Percentiles rank a stretch among this genome's conserved stretches.
Conservation (phyloP, 2,888 invertebrate genomes). For the Rotaria magnacalcarata region DNA sequence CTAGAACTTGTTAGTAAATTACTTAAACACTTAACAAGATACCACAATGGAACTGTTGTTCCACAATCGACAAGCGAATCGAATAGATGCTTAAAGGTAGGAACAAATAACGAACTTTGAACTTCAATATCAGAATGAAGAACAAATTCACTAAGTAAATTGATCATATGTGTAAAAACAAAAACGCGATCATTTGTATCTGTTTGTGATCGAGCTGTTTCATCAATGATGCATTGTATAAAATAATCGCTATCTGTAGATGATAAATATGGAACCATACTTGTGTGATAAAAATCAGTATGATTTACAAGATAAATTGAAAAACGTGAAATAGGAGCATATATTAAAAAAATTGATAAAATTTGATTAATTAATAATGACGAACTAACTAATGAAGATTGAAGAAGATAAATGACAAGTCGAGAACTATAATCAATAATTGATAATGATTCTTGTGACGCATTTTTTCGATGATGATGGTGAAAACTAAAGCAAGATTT, state of each 20-base stretch:
- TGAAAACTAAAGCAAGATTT: not conserved
- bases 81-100: not conserved
- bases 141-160: conserved; percentile 13
- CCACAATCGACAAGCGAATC: not conserved
- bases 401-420: not conserved
- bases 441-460: not conserved
- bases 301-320: conserved; percentile 6
- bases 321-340: not conserved
- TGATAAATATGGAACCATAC: not conserved
- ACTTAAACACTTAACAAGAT: conserved; percentile 12
- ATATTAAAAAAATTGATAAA: not conserved
- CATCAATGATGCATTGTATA: conserved; percentile 13
- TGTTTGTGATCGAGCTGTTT: conserved; percentile 34
- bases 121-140: not conserved
- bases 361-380: conserved; percentile 17
- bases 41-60: conserved; percentile 4
- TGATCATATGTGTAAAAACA: conserved; percentile 11
- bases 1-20: not conserved
- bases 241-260: not conserved
- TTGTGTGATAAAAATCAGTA: conserved; percentile 11
- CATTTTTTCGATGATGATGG: not conserved
- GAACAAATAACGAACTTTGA: not conserved
- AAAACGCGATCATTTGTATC: not conserved
- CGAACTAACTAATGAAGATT: not conserved
- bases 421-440: conserved; percentile 4